Evolutionary conservation across 2,113 vertebrate species (phyloP), one percentile per base, ranked within the genome.

Genomic region (Aegotheles bennettii): DNA sequence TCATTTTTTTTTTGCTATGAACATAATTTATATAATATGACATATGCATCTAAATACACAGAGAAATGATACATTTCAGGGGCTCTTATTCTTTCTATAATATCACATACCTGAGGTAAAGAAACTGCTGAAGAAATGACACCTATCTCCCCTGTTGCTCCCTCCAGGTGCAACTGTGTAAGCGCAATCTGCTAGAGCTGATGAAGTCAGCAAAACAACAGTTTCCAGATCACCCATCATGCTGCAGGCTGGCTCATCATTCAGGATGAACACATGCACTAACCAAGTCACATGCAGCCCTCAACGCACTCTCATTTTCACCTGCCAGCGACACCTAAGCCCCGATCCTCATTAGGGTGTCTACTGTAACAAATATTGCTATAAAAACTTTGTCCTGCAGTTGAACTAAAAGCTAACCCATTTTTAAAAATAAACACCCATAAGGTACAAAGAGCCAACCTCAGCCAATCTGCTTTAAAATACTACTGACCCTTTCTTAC

Each of bases 171-270:
- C 54, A 89, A 25, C 21, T 4, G 11, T 25, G 29, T 16, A 40
- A 84, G 38, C 0, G 0, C 1, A 0, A 61, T 24, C 48, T 45
- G 57, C 38, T 2, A 3, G 21, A 48, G 61, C 40, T 45, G 36
- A 63, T 15, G 19, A 84, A 91, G 45, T 33, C 78, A 76, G 40
- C 64, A 63, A 35, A 89, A 5, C 7, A 29, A 45, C 40, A 76
- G 70, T 38, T 65, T 42, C 48, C 87, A 48, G 63, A 76, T 53
- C 74, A 65, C 31, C 38, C 47, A 20, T n/a, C 59, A 29, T 2
- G 2, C 28, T 3, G 1, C 61, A n/a, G 33, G 36, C 65, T 43
- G 40, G 51, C 31, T 78, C 81, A 64, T 28, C 65, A 26, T 12
- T 59, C 51, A 71, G 36, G 38, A 73, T 10, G n/a, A 83, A 38